Evolutionary conservation across 2,113 vertebrate genomes (phyloP).

Genomic region (Mirza zaza): DNA sequence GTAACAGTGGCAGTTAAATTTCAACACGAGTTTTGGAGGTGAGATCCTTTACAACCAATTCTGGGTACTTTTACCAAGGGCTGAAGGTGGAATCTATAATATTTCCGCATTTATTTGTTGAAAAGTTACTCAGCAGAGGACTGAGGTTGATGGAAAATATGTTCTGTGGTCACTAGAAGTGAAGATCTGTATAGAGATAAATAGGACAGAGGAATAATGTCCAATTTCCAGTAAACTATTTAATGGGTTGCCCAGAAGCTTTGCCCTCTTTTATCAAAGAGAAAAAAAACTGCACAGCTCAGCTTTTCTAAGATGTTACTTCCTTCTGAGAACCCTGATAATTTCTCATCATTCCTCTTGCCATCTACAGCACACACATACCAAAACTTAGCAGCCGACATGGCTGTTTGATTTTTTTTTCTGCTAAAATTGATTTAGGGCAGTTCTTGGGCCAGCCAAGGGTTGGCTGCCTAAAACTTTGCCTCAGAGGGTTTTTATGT

Average conservation of each 20-base stretch:
- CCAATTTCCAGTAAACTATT: background rate
- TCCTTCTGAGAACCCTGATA: conserved; percentile 44
- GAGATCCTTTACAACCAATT: background rate
- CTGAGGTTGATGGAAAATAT: background rate
- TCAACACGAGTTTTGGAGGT: background rate
- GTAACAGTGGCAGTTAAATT: background rate
- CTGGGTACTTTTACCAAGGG: background rate
- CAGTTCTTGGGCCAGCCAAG: background rate
- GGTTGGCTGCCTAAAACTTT: background rate
- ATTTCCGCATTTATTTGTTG: background rate
- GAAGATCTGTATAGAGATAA: conserved; percentile 3
- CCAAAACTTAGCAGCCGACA: background rate
- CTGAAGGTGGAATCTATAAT: background rate
- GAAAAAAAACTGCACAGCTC: background rate
- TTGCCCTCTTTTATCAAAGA: background rate
- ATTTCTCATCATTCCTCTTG: background rate
- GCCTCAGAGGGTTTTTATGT: background rate
- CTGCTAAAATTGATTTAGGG: conserved; percentile 17
- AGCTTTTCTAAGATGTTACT: conserved; percentile 35
- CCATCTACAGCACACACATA: background rate
- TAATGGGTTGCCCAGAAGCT: conserved; percentile 4
- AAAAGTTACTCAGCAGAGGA: background rate
- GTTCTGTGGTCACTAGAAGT: background rate
- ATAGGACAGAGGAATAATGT: background rate
- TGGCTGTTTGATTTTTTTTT: background rate